Percentiles rank a stretch among this genome's conserved stretches.
Evolutionary conservation across 2,113 vertebrate genomes (phyloP).

Genomic region (Silurus meridionalis): DNA sequence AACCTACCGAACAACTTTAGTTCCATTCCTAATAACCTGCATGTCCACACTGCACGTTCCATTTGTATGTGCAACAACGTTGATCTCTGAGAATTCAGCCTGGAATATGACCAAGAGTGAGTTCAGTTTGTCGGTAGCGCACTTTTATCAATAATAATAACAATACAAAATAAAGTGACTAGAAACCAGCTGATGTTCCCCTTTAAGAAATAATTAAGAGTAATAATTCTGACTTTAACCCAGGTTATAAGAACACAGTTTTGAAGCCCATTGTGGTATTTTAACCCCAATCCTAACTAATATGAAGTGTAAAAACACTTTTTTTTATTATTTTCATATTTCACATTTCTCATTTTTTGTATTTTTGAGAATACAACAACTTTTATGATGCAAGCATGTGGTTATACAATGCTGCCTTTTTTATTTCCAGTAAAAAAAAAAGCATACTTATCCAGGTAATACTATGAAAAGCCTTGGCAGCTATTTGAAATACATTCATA

Average conservation of each 20-base stretch:
- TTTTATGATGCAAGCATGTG: too few species aligned
- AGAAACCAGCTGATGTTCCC: not conserved
- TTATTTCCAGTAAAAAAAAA: not conserved
- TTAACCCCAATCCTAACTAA: not conserved
- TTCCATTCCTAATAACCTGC: constrained; percentile 86
- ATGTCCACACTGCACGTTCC: constrained; percentile 91
- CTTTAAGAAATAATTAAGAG: not conserved
- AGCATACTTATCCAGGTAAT: not conserved
- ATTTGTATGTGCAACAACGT: constrained; percentile 89
- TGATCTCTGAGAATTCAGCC: constrained; percentile 97
- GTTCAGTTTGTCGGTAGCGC: not conserved
- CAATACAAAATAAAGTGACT: not conserved
- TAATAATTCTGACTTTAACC: not conserved
- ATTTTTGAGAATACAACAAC: too few species aligned
- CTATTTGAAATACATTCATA: not conserved
- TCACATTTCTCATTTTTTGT: too few species aligned
- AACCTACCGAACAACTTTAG: constrained; percentile 87
- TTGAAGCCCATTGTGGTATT: not conserved
- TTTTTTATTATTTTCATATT: too few species aligned
- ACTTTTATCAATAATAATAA: not conserved
- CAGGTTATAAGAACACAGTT: not conserved
- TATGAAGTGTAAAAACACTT: too few species aligned
- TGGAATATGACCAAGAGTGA: constrained; percentile 54
- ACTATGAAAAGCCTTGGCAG: too few species aligned
- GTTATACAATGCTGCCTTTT: not conserved